Percentiles rank a stretch among this genome's conserved stretches.
These are phyloP conservation scores for Ochropacha duplaris DNA, from an alignment of 2,888 invertebrate genomes.

Conservation along the genomic window DNA sequence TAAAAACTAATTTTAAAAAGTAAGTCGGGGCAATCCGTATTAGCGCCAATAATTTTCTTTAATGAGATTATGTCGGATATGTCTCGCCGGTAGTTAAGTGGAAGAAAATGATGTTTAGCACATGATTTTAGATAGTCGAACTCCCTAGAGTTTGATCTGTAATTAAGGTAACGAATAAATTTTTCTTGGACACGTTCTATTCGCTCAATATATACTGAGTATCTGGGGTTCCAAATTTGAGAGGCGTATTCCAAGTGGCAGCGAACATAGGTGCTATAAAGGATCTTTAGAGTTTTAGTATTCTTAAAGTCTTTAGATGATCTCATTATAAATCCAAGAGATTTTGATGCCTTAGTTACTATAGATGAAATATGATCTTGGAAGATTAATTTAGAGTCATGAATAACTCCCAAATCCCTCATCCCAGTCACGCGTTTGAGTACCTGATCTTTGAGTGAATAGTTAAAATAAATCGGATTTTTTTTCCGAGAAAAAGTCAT, in stretches of 20 bases:
- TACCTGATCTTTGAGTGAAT: background rate
- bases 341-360: constrained; percentile 5
- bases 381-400: constrained; percentile 5
- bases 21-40: background rate
- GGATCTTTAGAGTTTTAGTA: background rate
- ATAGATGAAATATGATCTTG: constrained; percentile 2
- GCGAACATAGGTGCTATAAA: background rate
- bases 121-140: background rate
- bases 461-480: background rate
- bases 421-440: background rate
- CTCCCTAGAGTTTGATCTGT: background rate
- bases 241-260: background rate
- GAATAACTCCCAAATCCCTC: constrained; percentile 6
- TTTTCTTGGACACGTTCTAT: background rate
- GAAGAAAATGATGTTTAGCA: background rate
- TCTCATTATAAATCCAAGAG: constrained; percentile 9
- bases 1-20: background rate
- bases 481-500: background rate
- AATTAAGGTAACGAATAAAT: background rate
- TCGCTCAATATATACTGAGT: background rate
- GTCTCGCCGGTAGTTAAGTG: background rate
- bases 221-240: background rate
- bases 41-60: background rate
- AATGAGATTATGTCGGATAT: background rate
- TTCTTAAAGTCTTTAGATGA: background rate